Conservation (phyloP, 2,113 vertebrate genomes). For the Pollimyrus isidori region DNA sequence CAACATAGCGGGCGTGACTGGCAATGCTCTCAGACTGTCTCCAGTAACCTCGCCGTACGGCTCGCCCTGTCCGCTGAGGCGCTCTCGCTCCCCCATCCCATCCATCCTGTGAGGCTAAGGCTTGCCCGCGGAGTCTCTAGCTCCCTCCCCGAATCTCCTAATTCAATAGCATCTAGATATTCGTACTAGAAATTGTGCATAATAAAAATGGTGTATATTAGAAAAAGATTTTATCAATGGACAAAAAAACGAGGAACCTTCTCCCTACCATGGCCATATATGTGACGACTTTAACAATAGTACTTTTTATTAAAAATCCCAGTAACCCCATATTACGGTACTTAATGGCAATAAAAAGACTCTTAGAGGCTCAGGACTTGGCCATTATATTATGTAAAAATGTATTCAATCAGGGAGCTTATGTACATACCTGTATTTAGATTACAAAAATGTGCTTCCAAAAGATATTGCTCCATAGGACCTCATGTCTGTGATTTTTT, state of each 20-base stretch:
- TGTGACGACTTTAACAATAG: slow-evolving; percentile 50
- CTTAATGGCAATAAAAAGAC: slow-evolving; percentile 70
- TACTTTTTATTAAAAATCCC: slow-evolving; percentile 44
- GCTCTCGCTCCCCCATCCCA: slow-evolving; percentile 85
- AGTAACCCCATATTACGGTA: slow-evolving; percentile 46
- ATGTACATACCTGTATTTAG: slow-evolving; percentile 55
- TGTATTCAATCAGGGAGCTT: slow-evolving; percentile 73
- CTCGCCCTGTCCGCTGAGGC: slow-evolving; percentile 86
- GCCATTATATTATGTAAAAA: slow-evolving; percentile 62
- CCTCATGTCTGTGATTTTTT: slow-evolving; percentile 63
- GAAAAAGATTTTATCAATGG: slow-evolving; percentile 52
- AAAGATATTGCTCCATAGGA: slow-evolving; percentile 64
- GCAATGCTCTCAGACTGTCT: slow-evolving; percentile 85
- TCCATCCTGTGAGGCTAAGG: slow-evolving; percentile 80
- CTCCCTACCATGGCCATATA: slow-evolving; percentile 47
- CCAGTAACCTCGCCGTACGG: slow-evolving; percentile 87
- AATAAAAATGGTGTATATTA: slow-evolving; percentile 53
- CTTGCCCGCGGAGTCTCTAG: slow-evolving; percentile 44
- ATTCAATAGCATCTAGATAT: background rate
- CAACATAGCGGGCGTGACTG: slow-evolving; percentile 87
- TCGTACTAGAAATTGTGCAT: slow-evolving; percentile 53
- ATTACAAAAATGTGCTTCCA: slow-evolving; percentile 69
- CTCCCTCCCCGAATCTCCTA: background rate
- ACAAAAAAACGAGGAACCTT: slow-evolving; percentile 35
- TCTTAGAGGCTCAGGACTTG: slow-evolving; percentile 58